Evolutionary conservation across 2,797 vertebrate genomes (phyloP).

Genomic region (Cygnus olor): DNA sequence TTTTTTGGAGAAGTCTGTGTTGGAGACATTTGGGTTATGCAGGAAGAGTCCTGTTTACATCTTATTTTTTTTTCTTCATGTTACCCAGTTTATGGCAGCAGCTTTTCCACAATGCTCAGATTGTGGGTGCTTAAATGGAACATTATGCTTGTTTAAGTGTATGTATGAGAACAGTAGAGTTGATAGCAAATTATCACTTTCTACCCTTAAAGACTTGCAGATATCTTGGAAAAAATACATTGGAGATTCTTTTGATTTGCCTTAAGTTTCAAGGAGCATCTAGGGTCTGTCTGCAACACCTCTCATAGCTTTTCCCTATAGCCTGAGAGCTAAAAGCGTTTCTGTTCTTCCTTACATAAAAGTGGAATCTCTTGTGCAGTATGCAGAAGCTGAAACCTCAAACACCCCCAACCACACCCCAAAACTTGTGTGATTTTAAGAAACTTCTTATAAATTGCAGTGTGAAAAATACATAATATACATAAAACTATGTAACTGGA

Average conservation of each 20-base stretch:
- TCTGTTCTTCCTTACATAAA: neutral
- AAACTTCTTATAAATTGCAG: neutral
- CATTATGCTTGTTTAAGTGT: neutral
- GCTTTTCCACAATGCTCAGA: neutral
- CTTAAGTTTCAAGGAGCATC: neutral
- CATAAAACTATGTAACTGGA: neutral
- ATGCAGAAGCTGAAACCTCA: neutral
- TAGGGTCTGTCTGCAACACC: neutral
- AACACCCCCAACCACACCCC: neutral
- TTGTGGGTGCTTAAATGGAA: neutral
- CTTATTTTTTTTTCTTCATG: accelerated
- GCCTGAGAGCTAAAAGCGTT: neutral
- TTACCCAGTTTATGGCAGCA: neutral
- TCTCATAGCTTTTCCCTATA: neutral
- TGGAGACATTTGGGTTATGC: neutral
- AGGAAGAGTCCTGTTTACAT: neutral
- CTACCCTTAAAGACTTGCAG: neutral
- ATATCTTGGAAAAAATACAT: neutral
- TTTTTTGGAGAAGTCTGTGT: neutral
- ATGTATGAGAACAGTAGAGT: neutral
- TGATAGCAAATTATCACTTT: neutral
- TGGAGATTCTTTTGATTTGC: neutral
- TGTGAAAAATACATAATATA: neutral
- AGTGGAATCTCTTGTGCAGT: neutral
- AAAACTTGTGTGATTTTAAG: neutral